A percentile compares a stretch with the other conserved stretches of the same genome.
Evolutionary conservation across 2,113 vertebrate genomes (phyloP).

Genomic region (Alces alces): DNA sequence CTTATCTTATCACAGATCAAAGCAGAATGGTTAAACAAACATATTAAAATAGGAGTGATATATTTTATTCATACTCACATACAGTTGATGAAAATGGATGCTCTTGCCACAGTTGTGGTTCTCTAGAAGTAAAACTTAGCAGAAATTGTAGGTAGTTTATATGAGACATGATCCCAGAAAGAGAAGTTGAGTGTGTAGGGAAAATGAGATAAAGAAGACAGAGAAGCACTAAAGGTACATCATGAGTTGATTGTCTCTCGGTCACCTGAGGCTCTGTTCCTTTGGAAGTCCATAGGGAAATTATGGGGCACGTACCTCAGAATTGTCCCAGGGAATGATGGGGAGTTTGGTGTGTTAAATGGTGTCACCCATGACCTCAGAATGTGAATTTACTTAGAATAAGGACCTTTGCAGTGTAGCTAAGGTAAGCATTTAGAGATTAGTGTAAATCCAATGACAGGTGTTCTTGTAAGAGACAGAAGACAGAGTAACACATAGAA

Average conservation of each 20-base stretch:
- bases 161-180: background rate
- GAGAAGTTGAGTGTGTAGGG: background rate
- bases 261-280: background rate
- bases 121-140: background rate
- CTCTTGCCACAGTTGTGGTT: background rate
- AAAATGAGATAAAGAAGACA: background rate
- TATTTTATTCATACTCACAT: background rate
- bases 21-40: background rate
- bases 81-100: background rate
- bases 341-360: background rate
- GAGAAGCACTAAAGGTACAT: background rate
- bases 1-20: background rate
- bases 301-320: background rate
- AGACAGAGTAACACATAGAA: background rate
- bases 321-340: background rate
- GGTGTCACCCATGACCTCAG: background rate
- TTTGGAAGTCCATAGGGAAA: background rate
- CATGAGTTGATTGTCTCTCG: background rate
- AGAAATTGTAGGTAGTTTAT: background rate
- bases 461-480: background rate
- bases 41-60: background rate
- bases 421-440: background rate
- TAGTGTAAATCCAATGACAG: background rate
- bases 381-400: background rate
- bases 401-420: background rate